Percentiles rank a stretch among this genome's conserved stretches.
Conservation (phyloP, 2,888 invertebrate species). For the Xanthia togata region DNA sequence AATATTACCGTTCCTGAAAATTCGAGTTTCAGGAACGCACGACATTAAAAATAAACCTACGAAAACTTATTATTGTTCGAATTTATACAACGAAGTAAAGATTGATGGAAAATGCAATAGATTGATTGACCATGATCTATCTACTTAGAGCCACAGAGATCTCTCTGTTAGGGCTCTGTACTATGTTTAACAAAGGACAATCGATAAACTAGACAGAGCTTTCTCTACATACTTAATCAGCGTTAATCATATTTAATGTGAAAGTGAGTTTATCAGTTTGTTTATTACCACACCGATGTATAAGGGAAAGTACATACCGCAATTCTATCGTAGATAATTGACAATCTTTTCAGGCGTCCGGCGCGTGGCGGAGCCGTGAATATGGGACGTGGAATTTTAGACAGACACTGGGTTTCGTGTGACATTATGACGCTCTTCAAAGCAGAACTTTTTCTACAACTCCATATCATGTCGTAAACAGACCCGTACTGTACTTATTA, state of each 20-base stretch:
- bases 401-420: neutral
- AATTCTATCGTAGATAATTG: slow-evolving; percentile 20
- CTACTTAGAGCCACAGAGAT: neutral
- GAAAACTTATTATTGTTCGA: neutral
- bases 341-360: slow-evolving; percentile 8
- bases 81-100: neutral
- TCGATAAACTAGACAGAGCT: neutral
- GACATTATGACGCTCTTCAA: neutral
- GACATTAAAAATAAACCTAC: neutral
- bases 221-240: neutral
- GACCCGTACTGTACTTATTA: neutral
- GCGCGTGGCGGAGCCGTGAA: neutral
- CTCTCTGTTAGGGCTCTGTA: neutral
- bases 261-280: slow-evolving; percentile 8
- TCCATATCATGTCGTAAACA: neutral
- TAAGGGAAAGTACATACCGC: neutral
- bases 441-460: neutral
- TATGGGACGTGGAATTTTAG: neutral
- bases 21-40: neutral
- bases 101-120: neutral
- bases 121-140: neutral
- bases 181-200: neutral
- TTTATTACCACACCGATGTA: neutral
- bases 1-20: neutral
- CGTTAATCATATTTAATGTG: slow-evolving; percentile 9